Evolutionary conservation across 1,140 invertebrate species (phyloP).

Genomic region (Platyscapa corneri): DNA sequence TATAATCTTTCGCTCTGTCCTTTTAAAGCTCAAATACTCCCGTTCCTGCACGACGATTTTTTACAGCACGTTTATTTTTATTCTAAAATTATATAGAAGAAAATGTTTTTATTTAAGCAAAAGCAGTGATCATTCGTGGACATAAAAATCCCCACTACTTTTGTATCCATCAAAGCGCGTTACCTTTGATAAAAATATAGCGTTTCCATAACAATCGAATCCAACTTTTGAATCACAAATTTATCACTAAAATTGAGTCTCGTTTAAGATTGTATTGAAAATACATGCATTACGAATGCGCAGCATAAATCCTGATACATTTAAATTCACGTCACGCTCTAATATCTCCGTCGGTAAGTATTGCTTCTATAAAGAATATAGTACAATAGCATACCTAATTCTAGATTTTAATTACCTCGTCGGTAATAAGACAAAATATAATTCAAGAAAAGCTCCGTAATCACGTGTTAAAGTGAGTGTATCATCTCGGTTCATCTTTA

Average conservation of each 20-base stretch:
- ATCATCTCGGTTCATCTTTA: constrained; percentile 22
- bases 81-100: no score
- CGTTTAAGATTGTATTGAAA: neutral
- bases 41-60: no score
- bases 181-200: no score
- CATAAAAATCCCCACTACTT: no score
- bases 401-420: neutral
- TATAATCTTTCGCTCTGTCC: no score
- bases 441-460: neutral
- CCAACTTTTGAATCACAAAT: neutral
- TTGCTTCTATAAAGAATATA: neutral
- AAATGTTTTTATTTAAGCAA: no score
- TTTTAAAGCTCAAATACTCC: no score
- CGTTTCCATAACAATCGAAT: neutral
- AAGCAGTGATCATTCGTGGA: no score
- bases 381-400: neutral
- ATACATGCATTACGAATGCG: neutral
- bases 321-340: neutral
- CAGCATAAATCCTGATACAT: neutral
- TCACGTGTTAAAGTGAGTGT: neutral
- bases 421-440: neutral
- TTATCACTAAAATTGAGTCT: neutral
- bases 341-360: neutral
- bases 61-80: no score
- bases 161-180: no score